Base-by-base conservation (phyloP, 2,797 vertebrate species). In the Xiphorhynchus erythropygius region DNA sequence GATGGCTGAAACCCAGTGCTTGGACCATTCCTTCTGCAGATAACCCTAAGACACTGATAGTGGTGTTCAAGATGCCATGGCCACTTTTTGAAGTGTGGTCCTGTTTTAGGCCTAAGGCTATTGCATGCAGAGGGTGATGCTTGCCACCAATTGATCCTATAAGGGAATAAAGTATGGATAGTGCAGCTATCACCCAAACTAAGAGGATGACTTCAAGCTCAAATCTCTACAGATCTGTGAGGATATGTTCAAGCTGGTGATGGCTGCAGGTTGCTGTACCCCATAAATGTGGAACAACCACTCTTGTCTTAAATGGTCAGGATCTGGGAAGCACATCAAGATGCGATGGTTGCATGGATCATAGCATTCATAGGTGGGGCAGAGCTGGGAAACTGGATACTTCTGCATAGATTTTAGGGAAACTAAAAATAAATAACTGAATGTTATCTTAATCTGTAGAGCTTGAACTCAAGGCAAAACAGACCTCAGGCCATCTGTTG, bases 401-500 rank as follows among this genome's bases (percentile, higher is more conserved):
- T 92, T 89, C 53, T 69, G 35, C 12, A 18, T 53, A 49, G 41
- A 28, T 83, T 94, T 96, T 87, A 90, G 50, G 56, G 50, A 79
- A 80, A 42, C 63, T 81, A 74, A 89, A 91, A 84, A 81, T 76
- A 84, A 93, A 44, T 49, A 81, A 30, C 10, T 13, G 74, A 84
- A 76, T 62, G 47, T 32, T 79, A 35, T 18, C 24, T 56, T 83
- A 62, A 69, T 73, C 69, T 85, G 15, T 63, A 55, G 67, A 76
- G 44, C 78, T 94, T 90, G 77, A 60, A 21, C 52, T 94, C 52
- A 60, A 87, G 67, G 77, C 89, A 77, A 82, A 92, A n/a, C 67
- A 95, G 90, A 86, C 55, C 80, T 94, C 42, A n/a, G 74, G 70
- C 83, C 90, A 86, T 73, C 67, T 93, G 87, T 93, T 70, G 87